Base-by-base conservation (phyloP, 1,140 invertebrate species). In the Paracyclopina nana region DNA sequence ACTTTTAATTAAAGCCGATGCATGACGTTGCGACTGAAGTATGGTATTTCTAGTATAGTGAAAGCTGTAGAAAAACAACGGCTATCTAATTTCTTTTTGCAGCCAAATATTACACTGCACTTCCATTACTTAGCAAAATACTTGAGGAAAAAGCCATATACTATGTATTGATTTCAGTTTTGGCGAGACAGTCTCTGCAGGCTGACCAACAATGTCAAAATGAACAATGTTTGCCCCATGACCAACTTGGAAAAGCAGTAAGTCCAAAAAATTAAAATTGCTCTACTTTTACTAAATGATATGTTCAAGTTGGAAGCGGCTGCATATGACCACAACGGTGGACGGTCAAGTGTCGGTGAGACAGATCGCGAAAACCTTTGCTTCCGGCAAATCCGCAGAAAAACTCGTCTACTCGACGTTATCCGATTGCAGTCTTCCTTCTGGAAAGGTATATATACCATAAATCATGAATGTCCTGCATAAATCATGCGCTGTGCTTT, bases 241-340 rank as follows among this genome's bases (percentile, higher is more conserved):
- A 95, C 78, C 30, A 90, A 80, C 66, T 71, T 99, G 27, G 91
- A 88, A 77, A 99, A 98, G 73, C 92, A 98, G 91, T 97, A 78
- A 77, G 86, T 38, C 34, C 34, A 38, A 38, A 16, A 38, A 38
- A 38, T 38, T 38, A 38, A 38, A 20, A 38, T 5, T 38, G 3
- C 3, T 38, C 34, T 38, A 20, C 5, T n/a, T 8, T 38, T 9
- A n/a, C 34, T 38, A 4, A 2, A 38, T 5, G 34, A 9, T 44
- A 20, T 20, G 16, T 44, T 44, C 5, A 5, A 44, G 42, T 76
- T 98, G 94, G 94, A 94, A 96, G 83, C 77, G 88, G 56, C 71
- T 98, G 4, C 79, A 84, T 52, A 88, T 95, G 70, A 71, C 81
- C 55, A 80, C 87, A 5, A 92, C 96, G 67, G 79, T 82, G 24